A percentile compares a stretch with the other conserved stretches of the same genome.
Evolutionary conservation across 2,797 vertebrate species (phyloP).

Genomic region (Scleropages formosus): DNA sequence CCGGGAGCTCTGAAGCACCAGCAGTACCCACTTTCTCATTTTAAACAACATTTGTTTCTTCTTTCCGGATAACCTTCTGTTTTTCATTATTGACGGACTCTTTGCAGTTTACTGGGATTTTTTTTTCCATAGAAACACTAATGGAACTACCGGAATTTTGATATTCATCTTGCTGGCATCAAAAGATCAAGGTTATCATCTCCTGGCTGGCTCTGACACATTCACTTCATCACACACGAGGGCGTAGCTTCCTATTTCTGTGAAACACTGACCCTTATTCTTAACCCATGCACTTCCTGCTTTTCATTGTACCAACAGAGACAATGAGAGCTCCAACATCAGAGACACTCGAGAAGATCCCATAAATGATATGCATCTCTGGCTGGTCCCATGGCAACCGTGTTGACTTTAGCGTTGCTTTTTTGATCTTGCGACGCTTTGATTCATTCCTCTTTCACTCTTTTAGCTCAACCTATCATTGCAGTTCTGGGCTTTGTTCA

Average conservation of each 20-base stretch:
- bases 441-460: constrained; percentile 79
- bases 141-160: background rate
- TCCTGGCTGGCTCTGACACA: constrained; percentile 29
- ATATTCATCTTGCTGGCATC: background rate
- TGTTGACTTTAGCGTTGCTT: constrained; percentile 76
- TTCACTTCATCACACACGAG: constrained; percentile 52
- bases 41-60: background rate
- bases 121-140: too few species aligned
- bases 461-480: constrained; percentile 84
- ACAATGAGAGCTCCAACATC: constrained; percentile 72
- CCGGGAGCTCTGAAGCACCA: background rate
- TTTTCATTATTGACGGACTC: too few species aligned
- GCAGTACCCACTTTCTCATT: background rate
- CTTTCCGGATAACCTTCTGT: too few species aligned
- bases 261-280: constrained; percentile 63
- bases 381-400: constrained; percentile 78
- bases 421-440: constrained; percentile 78
- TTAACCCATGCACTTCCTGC: constrained; percentile 56
- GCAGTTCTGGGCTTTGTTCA: constrained; percentile 81
- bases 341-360: constrained; percentile 68
- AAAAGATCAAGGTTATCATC: background rate
- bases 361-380: constrained; percentile 80
- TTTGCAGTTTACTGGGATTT: background rate
- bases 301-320: constrained; percentile 69
- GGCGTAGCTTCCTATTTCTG: constrained; percentile 57